Percentiles rank a stretch among this genome's conserved stretches.
Conservation (phyloP, 2,797 vertebrate species). For the Coluber constrictor region DNA sequence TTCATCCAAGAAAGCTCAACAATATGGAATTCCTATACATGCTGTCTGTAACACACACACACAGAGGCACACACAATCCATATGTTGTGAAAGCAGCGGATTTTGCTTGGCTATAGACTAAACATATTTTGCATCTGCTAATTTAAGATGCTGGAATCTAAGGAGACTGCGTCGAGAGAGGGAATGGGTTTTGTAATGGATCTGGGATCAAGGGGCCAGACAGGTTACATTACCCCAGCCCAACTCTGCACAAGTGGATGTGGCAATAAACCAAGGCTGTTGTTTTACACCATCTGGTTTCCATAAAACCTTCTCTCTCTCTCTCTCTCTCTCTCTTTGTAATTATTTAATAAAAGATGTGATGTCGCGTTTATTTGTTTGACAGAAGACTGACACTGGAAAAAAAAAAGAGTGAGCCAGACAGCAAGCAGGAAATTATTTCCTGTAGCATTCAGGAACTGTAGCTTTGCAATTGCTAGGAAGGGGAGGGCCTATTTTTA, state of each 20-base stretch:
- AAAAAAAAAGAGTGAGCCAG: not conserved
- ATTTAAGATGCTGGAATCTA: constrained; percentile 44
- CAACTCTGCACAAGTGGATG: not conserved
- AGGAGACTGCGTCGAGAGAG: constrained; percentile 1
- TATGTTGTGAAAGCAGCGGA: not conserved
- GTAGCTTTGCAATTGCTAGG: not conserved
- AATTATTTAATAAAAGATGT: constrained; percentile 31
- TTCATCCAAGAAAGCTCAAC: not conserved
- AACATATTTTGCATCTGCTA: constrained; percentile 38
- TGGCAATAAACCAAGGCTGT: not conserved
- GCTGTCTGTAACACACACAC: not conserved
- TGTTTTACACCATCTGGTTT: constrained; percentile 26
- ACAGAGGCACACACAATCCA: not conserved
- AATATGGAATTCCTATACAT: not conserved
- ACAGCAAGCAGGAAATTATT: constrained; percentile 22
- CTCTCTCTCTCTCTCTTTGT: constrained; percentile 2
- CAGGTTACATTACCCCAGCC: not conserved
- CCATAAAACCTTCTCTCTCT: constrained; percentile 20
- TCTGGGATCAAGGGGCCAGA: not conserved
- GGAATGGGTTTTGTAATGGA: not conserved
- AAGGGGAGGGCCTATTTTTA: not conserved
- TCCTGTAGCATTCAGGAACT: not conserved
- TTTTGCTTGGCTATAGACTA: constrained; percentile 31
- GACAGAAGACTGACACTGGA: not conserved
- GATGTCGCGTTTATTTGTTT: constrained; percentile 31